Evolutionary conservation across 2,888 invertebrate genomes (phyloP).

Genomic region (Trachelus tabidus): DNA sequence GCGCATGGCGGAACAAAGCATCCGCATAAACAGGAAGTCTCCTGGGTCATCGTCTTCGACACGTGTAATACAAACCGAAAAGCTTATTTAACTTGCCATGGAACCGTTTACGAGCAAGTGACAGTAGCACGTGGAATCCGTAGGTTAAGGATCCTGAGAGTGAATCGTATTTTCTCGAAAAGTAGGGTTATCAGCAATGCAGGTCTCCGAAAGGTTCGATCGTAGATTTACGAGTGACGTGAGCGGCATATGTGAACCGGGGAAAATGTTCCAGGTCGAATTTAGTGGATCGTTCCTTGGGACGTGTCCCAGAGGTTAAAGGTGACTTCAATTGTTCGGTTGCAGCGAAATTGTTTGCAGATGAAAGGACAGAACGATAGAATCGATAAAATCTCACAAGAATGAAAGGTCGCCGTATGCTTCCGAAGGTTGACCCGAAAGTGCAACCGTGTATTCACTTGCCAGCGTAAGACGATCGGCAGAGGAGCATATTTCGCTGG

Average conservation of each 20-base stretch:
- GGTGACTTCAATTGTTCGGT: not conserved
- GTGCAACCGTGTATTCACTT: not conserved
- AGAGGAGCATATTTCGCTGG: conserved; percentile 12
- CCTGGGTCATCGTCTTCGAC: not conserved
- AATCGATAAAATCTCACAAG: not conserved
- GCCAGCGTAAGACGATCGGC: not conserved
- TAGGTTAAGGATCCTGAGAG: too few relatives aligned
- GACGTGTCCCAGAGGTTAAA: not conserved
- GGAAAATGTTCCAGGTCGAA: not conserved
- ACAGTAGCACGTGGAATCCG: not conserved
- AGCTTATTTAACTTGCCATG: not conserved
- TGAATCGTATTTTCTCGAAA: not conserved
- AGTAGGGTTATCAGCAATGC: not conserved
- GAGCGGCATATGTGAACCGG: not conserved
- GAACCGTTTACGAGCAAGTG: not conserved
- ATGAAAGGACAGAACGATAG: not conserved
- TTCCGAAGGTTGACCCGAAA: not conserved
- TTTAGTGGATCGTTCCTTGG: not conserved
- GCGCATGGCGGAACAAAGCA: conserved; percentile 30
- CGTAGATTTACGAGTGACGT: not conserved
- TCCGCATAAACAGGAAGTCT: conserved; percentile 19
- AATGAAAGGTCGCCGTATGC: not conserved
- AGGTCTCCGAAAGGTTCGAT: not conserved
- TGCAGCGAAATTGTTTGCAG: not conserved
- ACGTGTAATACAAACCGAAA: not conserved